Percentiles rank a stretch among this genome's conserved stretches.
Evolutionary conservation across 2,888 invertebrate genomes (phyloP).

Genomic region (Mesodorylaimus sp.): DNA sequence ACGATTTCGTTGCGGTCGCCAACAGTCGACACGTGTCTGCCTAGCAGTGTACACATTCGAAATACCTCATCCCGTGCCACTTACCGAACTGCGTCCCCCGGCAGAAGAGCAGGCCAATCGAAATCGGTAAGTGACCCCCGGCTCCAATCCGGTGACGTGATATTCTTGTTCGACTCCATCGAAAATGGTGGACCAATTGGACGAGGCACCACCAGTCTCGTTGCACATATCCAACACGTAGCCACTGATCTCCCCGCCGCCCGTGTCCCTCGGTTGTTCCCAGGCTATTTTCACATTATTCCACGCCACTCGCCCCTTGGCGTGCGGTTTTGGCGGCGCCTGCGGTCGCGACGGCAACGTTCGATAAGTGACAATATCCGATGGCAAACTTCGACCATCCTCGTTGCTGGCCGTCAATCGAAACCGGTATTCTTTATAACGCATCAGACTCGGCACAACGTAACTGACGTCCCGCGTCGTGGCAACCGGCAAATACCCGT

Average conservation of each 20-base stretch:
- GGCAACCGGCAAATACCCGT: conserved; percentile 60
- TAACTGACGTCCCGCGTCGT: conserved; percentile 53
- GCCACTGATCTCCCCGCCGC: conserved; percentile 49
- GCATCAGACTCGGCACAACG: conserved; percentile 47
- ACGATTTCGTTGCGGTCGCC: too few relatives aligned
- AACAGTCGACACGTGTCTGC: too few relatives aligned
- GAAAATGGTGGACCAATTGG: conserved; percentile 40
- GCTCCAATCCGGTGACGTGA: conserved; percentile 57
- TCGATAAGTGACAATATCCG: conserved; percentile 53
- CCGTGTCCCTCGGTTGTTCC: conserved; percentile 53
- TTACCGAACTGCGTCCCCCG: conserved; percentile 52
- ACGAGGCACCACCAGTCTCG: neutral
- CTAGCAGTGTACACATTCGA: too few relatives aligned
- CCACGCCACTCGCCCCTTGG: conserved; percentile 38
- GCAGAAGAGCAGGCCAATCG: conserved; percentile 53
- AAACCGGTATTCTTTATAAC: conserved; percentile 62
- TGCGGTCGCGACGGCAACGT: conserved; percentile 61
- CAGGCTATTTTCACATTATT: conserved; percentile 1
- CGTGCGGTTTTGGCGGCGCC: conserved; percentile 51
- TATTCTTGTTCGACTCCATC: conserved; percentile 56
- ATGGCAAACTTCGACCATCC: conserved; percentile 64
- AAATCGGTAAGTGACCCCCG: conserved; percentile 59
- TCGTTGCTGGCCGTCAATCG: conserved; percentile 51
- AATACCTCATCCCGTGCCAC: too few relatives aligned
- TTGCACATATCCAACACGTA: conserved; percentile 45